Evolutionary conservation across 2,888 invertebrate genomes (phyloP).

Genomic region (Pteria penguin): DNA sequence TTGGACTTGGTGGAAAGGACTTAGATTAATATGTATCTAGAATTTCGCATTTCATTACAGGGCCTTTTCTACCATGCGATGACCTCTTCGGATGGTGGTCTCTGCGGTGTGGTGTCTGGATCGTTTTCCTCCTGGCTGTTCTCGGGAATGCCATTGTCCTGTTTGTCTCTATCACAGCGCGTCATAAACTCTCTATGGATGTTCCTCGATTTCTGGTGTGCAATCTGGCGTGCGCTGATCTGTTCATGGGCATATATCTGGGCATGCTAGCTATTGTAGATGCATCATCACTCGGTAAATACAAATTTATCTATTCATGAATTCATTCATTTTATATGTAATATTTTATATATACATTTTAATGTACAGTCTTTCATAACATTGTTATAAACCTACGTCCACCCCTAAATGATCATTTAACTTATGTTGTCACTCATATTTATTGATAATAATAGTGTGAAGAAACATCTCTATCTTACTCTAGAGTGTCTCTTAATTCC

Average conservation of each 20-base stretch:
- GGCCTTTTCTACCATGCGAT: conserved; percentile 96
- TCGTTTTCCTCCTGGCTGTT: conserved; percentile 96
- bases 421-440: no score
- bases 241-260: conserved; percentile 97
- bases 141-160: conserved; percentile 97
- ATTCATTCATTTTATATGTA: no score
- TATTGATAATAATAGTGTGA: no score
- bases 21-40: no score
- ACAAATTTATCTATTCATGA: no score
- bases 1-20: no score
- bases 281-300: conserved; percentile 90
- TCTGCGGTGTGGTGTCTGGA: conserved; percentile 96
- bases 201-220: conserved; percentile 97
- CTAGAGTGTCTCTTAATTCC: no score
- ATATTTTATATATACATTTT: no score
- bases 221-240: conserved; percentile 97
- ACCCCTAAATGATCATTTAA: no score
- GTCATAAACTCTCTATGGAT: conserved; percentile 90
- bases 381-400: no score
- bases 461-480: no score
- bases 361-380: no score
- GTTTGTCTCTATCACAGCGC: conserved; percentile 93
- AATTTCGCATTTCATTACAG: conserved; percentile 80
- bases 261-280: conserved; percentile 97
- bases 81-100: conserved; percentile 99